Base-by-base conservation (phyloP, 1,140 invertebrate genomes). In the Drosophila dunni region DNA sequence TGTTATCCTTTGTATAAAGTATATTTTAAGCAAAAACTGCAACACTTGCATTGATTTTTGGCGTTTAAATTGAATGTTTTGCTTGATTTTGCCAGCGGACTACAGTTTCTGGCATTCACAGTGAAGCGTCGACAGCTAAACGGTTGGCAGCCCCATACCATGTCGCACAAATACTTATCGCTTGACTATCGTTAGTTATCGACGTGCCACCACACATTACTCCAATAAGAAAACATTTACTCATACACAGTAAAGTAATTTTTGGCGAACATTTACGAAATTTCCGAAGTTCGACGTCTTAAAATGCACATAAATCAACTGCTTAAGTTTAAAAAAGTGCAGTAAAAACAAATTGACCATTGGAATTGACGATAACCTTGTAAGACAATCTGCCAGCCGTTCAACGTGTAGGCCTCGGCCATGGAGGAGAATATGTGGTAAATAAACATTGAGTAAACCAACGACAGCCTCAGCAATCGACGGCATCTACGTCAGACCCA, bases 371-470 rank as follows among this genome's bases (percentile, higher is more conserved):
- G 15, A 36, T 24, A 67, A 54, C 65, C 33, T 40, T 17, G 1
- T 46, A 50, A 40, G 29, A 57, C 20, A 44, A 56, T 42, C 13
- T 38, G 15, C 11, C 11, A 51, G 38, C 38, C 20, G 53, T 42
- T 8, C 64, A 68, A 58, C 54, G 63, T 69, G 48, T 45, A 44
- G 36, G 51, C 64, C 61, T 57, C 71, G 51, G 64, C 64, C 76
- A 91, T 91, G 90, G 90, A 91, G 74, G 90, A 91, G 68, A 91
- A 91, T 91, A 80, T 91, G 77, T 91, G 90, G 90, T 91, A 90
- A 91, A 81, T 81, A 78, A 81, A 89, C 77, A 81, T 73, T 56
- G 60, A 34, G 36, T 45, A 54, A 62, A 15, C 36, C 63, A 50
- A 62, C 51, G 45, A 73, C 62, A 80, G 63, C 33, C 44, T 48